A percentile compares a stretch with the other conserved stretches of the same genome.
Conservation (phyloP, 2,888 invertebrate genomes). For the Drosophila barbarae region DNA sequence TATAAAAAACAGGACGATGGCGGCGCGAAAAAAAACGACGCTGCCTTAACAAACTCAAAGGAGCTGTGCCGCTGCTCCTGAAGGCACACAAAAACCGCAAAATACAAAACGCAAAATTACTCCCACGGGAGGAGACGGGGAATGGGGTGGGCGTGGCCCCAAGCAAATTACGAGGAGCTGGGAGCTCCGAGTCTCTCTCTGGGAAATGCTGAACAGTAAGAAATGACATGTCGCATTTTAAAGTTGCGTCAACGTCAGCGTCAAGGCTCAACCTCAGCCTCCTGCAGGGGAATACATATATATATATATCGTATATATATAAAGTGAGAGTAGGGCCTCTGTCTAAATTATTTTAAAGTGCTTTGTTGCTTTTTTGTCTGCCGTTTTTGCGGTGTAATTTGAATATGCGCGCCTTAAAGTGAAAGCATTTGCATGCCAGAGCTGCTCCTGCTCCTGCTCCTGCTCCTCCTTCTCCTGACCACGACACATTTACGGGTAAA, state of each 20-base stretch:
- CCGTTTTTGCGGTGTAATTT: constrained; percentile 25
- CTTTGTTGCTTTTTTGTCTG: constrained; percentile 56
- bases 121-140: constrained; percentile 52
- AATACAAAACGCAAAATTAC: constrained; percentile 70
- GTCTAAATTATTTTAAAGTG: constrained; percentile 67
- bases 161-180: constrained; percentile 39
- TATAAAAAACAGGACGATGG: constrained; percentile 43
- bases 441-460: constrained; percentile 6
- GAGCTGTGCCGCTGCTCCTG: constrained; percentile 16
- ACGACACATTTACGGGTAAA: constrained; percentile 63
- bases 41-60: constrained; percentile 7
- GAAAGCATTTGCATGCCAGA: constrained; percentile 52
- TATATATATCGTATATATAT: neutral
- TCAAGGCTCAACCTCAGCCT: constrained; percentile 16
- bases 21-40: constrained; percentile 31
- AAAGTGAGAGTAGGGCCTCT: neutral
- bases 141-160: constrained; percentile 28
- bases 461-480: constrained; percentile 22
- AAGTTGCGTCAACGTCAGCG: constrained; percentile 50
- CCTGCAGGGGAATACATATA: neutral
- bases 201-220: constrained; percentile 44
- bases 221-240: constrained; percentile 64
- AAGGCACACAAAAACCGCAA: constrained; percentile 53
- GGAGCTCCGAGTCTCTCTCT: constrained; percentile 3
- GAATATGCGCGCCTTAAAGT: constrained; percentile 31